Base-by-base conservation (phyloP, 1,140 invertebrate species). In the Atopsyche davidsoni region DNA sequence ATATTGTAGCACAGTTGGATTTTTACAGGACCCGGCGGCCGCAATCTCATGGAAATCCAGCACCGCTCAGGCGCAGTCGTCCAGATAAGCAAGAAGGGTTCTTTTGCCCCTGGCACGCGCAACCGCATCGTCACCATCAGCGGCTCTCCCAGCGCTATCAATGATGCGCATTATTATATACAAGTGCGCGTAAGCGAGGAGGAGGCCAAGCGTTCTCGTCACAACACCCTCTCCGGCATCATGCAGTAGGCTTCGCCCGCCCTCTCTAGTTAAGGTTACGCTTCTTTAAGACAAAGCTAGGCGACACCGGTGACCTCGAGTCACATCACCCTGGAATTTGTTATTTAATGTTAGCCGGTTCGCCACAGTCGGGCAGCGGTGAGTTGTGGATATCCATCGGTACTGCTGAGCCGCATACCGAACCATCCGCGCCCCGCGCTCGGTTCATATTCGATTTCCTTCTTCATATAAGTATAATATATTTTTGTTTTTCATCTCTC, bases 31-130 rank as follows among this genome's bases (percentile, higher is more conserved):
- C 93, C 90, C 61, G 92, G 92, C 65, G 95, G 94, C 54, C 87
- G 92, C 73, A 89, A 89, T 67, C 82, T 98, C 65, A 87, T 95
- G 64, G 93, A 98, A 80, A 93, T 98, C 73, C 93, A 97, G 78
- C 89, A 95, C 73, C 80, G 89, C 69, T 95, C 89, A 68, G 92
- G 92, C 68, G 92, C 93, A 67, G 95, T 89, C 75, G 93, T 98
- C 73, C 93, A 97, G 78, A 96, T 98, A 72, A 96, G 92, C 59
- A 98, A 98, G 80, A 96, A 97, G 77, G 94, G 93, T 65, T 90
- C 90, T 63, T 96, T 92, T 78, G 90, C 90, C 62, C 92, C 93
- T 58, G 92, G 93, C 68, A 96, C 92, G 53, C 87, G 92, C 68
- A 96, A 96, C 78, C 86, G 95, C 64, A 92, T 96, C 72, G 95